These are phyloP conservation scores for Mus caroli DNA, from an alignment of 2,797 vertebrate genomes.

Conservation along the genomic window DNA sequence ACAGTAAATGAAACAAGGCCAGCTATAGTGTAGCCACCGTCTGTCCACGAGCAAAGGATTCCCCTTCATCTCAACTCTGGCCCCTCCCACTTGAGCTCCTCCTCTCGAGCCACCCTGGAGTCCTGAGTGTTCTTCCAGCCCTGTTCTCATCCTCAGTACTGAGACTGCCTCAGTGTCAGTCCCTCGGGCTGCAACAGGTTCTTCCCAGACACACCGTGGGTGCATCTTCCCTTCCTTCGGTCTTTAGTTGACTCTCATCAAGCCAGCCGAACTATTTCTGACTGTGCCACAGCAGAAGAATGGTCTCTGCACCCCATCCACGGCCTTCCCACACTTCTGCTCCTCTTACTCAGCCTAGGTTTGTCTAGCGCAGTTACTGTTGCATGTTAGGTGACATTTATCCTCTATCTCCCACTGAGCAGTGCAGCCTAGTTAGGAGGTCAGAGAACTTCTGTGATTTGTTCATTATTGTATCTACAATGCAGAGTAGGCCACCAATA, in stretches of 20 bases:
- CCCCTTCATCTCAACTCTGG: neutral
- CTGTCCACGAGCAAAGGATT: neutral
- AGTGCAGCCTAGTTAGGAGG: neutral
- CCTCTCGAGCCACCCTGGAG: neutral
- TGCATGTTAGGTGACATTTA: neutral
- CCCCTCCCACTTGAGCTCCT: neutral
- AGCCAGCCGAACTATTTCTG: neutral
- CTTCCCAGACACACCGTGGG: neutral
- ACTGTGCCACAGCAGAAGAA: neutral
- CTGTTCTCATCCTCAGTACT: neutral
- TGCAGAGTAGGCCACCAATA: neutral
- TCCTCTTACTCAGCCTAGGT: neutral
- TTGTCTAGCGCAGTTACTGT: neutral
- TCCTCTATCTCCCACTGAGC: neutral
- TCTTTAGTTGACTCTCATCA: neutral
- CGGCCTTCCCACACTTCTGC: neutral
- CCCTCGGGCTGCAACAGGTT: neutral
- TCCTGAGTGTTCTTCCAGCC: neutral
- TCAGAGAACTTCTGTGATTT: neutral
- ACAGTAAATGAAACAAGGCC: neutral
- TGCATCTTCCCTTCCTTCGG: neutral
- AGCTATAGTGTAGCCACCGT: neutral
- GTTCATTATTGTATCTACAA: neutral
- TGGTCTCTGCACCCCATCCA: neutral
- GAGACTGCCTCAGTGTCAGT: neutral